phyloP scores from a whole-genome alignment of 2,113 vertebrate genomes.

The Atractosteus spatula region DNA sequence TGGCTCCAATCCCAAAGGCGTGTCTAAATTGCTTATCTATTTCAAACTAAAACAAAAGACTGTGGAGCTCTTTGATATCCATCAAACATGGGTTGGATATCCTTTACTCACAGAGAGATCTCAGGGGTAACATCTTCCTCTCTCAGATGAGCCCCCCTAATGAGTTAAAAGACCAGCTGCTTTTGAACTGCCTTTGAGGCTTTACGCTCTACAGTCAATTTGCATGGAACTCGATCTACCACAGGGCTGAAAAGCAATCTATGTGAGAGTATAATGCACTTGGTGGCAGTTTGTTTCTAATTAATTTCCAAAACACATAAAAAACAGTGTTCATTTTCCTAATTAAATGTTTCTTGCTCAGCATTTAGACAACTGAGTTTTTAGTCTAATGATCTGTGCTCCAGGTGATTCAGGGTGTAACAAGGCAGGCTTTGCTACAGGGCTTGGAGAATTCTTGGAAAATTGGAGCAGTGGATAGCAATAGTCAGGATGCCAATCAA shows the following conservation, averaged over 20 bases:
- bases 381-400: background rate
- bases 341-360: background rate
- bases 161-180: conserved; percentile 27
- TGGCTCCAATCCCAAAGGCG: conserved; percentile 6
- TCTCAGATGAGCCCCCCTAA: conserved; percentile 29
- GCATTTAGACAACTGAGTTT: background rate
- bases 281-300: conserved; percentile 32
- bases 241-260: conserved; percentile 20
- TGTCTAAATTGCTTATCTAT: conserved; percentile 28
- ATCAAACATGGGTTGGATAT: conserved; percentile 13
- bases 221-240: background rate
- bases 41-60: conserved; percentile 24
- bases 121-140: conserved; percentile 23
- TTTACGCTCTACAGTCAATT: background rate
- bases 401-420: background rate
- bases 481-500: too few species aligned
- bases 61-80: conserved; percentile 22
- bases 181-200: conserved; percentile 18
- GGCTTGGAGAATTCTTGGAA: too few species aligned
- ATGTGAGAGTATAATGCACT: conserved; percentile 29
- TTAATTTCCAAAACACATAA: conserved; percentile 17
- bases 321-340: background rate
- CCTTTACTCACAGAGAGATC: conserved; percentile 12
- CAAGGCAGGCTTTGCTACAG: background rate
- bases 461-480: too few species aligned